These are phyloP conservation scores for Elephas maximus DNA, from an alignment of 2,113 vertebrate genomes.

Conservation along the genomic window DNA sequence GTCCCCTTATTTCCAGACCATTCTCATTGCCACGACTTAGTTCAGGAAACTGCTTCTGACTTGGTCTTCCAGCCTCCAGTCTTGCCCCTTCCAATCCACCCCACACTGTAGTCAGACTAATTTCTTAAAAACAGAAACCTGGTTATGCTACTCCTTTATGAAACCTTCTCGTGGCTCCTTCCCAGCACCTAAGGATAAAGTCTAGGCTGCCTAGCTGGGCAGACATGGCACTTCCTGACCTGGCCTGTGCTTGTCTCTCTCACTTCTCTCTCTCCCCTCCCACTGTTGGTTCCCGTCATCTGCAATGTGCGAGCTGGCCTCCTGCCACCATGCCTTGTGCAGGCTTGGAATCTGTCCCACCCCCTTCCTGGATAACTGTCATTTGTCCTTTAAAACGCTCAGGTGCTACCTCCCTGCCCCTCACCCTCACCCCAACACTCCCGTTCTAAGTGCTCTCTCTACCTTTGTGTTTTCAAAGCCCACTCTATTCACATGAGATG, in stretches of 20 bases:
- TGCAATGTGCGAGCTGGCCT: constrained; percentile 39
- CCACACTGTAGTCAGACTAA: neutral
- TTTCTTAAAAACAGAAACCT: neutral
- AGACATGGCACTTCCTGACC: neutral
- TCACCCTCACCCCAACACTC: fast-evolving
- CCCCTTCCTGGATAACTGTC: constrained; percentile 38
- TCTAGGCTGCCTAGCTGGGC: neutral
- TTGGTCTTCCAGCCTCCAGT: neutral
- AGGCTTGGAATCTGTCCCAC: neutral
- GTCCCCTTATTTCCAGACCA: neutral
- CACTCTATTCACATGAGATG: neutral
- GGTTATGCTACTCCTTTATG: neutral
- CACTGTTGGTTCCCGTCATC: neutral
- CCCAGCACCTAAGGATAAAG: neutral
- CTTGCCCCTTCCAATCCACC: neutral
- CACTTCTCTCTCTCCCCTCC: neutral
- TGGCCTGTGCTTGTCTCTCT: neutral
- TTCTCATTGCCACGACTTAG: neutral
- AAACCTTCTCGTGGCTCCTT: neutral
- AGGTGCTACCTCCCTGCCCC: neutral
- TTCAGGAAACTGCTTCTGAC: neutral
- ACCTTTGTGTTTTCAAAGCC: neutral
- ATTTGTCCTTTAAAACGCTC: neutral
- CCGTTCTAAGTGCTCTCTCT: neutral
- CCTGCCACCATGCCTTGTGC: neutral